phyloP scores from a whole-genome alignment of 2,888 invertebrate genomes.

The Drosophila pegasa region DNA sequence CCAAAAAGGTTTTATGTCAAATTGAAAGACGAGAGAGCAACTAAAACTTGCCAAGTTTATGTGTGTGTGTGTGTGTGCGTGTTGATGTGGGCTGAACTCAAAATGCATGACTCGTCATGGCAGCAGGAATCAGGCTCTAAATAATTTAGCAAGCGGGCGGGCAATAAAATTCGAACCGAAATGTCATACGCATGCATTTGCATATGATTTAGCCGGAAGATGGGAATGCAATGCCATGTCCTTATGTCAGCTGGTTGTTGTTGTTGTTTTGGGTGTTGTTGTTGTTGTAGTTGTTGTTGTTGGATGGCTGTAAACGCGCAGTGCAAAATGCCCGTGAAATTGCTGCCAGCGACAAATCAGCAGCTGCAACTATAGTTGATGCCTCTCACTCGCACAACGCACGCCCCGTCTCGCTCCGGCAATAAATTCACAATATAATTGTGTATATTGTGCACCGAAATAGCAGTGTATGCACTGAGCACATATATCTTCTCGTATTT shows the following conservation, averaged over 20 bases:
- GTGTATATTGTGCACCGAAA: slow-evolving; percentile 43
- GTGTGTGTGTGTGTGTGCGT: slow-evolving; percentile 7
- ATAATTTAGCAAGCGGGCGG: slow-evolving; percentile 77
- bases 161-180: slow-evolving; percentile 77
- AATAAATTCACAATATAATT: slow-evolving; percentile 67
- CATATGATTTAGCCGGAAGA: slow-evolving; percentile 65
- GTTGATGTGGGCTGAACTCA: slow-evolving; percentile 42
- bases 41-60: slow-evolving; percentile 51
- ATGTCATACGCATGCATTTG: slow-evolving; percentile 79
- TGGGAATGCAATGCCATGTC: slow-evolving; percentile 47
- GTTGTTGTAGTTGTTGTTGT: slow-evolving; percentile 20
- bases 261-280: slow-evolving; percentile 18
- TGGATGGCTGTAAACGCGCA: slow-evolving; percentile 36
- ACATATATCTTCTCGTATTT: slow-evolving; percentile 33
- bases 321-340: slow-evolving; percentile 53
- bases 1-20: slow-evolving; percentile 76
- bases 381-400: slow-evolving; percentile 7
- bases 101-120: slow-evolving; percentile 75
- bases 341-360: slow-evolving; percentile 66
- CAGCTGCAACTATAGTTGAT: slow-evolving; percentile 28
- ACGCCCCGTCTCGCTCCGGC: slow-evolving; percentile 13
- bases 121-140: slow-evolving; percentile 78
- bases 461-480: not conserved
- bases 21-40: slow-evolving; percentile 76
- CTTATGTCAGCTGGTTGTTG: slow-evolving; percentile 14